Conservation (phyloP, 1,140 invertebrate species). For the Nephila pilipes region DNA sequence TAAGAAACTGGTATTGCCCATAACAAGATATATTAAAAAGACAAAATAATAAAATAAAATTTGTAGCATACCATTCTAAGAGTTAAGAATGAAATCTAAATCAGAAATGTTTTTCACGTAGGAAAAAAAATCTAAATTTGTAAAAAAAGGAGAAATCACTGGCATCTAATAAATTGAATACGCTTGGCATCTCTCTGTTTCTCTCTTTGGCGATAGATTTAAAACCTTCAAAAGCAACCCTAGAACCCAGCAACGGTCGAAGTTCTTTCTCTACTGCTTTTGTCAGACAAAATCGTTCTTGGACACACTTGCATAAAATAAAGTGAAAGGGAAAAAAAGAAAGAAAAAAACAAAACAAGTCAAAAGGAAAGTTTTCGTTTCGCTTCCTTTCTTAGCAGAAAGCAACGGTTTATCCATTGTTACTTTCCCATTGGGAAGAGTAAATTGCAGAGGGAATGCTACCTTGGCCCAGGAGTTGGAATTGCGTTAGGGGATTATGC, state of each 20-base stretch:
- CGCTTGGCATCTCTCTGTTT: too few relatives aligned
- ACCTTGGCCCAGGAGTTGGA: neutral
- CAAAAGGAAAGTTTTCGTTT: conserved; percentile 3
- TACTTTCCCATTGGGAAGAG: neutral
- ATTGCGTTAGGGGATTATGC: too few relatives aligned
- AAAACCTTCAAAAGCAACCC: neutral
- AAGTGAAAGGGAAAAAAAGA: neutral
- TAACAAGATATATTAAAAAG: too few relatives aligned
- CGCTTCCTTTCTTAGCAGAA: neutral
- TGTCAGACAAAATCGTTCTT: neutral
- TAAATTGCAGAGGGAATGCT: conserved; percentile 5
- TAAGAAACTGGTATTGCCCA: too few relatives aligned
- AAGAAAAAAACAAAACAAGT: neutral
- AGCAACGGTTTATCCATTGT: neutral
- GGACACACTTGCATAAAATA: neutral
- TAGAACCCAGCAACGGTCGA: neutral
- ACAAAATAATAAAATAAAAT: too few relatives aligned
- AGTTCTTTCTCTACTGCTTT: neutral
- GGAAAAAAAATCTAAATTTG: too few relatives aligned
- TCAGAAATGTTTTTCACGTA: too few relatives aligned
- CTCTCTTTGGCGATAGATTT: too few relatives aligned
- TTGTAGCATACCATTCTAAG: too few relatives aligned
- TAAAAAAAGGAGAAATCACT: too few relatives aligned
- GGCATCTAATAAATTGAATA: too few relatives aligned
- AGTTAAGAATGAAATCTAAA: too few relatives aligned